phyloP scores from a whole-genome alignment of 2,888 invertebrate species.

The Philonicus albiceps region DNA sequence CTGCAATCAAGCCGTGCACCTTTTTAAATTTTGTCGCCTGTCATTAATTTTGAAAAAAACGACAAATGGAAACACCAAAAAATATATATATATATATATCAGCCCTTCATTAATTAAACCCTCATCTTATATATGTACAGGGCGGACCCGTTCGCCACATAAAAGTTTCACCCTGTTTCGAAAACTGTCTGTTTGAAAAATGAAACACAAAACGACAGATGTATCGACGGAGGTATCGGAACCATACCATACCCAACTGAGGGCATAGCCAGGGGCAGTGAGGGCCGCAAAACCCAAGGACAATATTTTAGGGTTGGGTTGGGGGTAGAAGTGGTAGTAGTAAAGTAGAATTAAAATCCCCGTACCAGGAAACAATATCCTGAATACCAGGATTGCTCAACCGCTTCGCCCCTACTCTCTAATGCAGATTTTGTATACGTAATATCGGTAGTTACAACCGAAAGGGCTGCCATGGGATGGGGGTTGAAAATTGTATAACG shows the following conservation, averaged over 20 bases:
- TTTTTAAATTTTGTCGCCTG: not conserved
- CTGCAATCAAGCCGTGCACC: not conserved
- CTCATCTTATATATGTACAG: not conserved
- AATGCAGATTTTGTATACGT: not conserved
- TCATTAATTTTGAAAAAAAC: not conserved
- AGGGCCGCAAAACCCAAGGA: not conserved
- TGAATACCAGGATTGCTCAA: not conserved
- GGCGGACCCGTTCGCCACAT: not conserved
- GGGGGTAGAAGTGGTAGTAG: not conserved
- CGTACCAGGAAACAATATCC: not conserved
- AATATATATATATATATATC: not conserved
- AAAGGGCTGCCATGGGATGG: not conserved
- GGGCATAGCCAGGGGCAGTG: not conserved
- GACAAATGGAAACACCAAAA: not conserved
- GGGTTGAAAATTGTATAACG: not conserved
- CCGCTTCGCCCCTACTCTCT: not conserved
- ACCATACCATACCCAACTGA: not conserved
- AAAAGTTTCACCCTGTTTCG: not conserved
- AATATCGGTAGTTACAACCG: not conserved
- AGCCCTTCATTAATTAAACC: not conserved
- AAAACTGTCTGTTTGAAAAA: not conserved
- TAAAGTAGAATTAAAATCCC: not conserved
- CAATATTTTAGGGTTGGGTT: not conserved
- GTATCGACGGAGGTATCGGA: not conserved
- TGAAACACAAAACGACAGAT: not conserved